Percentiles rank a stretch among this genome's conserved stretches.
Evolutionary conservation across 2,797 vertebrate species (phyloP).

Genomic region (Lycodopsis pacificus): DNA sequence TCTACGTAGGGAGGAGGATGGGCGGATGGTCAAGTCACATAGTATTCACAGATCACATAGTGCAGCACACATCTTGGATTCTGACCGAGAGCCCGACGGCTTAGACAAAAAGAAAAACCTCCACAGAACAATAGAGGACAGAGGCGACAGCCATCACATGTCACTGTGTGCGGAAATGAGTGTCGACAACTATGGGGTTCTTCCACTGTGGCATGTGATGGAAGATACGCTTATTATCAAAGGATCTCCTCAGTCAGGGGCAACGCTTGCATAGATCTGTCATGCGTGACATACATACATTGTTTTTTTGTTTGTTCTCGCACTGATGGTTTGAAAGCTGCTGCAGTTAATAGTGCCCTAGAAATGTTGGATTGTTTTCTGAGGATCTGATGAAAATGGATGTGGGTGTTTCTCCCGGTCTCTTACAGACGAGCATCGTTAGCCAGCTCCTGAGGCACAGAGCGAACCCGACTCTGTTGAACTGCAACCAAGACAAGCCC

Average conservation of each 20-base stretch:
- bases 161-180: slow-evolving; percentile 36
- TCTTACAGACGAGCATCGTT: slow-evolving; percentile 89
- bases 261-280: slow-evolving; percentile 26
- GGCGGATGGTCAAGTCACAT: neutral
- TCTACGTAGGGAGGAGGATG: neutral
- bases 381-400: slow-evolving; percentile 37
- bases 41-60: slow-evolving; percentile 13
- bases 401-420: slow-evolving; percentile 53
- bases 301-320: neutral
- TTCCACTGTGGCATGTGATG: slow-evolving; percentile 27
- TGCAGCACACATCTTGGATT: slow-evolving; percentile 1
- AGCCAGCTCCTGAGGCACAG: slow-evolving; percentile 89
- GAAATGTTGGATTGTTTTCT: slow-evolving; percentile 24
- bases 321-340: neutral
- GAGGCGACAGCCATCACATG: slow-evolving; percentile 41
- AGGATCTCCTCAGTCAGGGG: slow-evolving; percentile 38
- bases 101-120: neutral
- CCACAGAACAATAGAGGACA: slow-evolving; percentile 17
- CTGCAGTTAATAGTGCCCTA: slow-evolving; percentile 1
- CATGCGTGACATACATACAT: slow-evolving; percentile 30
- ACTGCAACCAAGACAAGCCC: slow-evolving; percentile 93
- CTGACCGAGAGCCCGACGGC: neutral
- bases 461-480: slow-evolving; percentile 91
- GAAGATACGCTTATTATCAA: slow-evolving; percentile 44
- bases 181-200: slow-evolving; percentile 7